Evolutionary conservation across 2,888 invertebrate genomes (phyloP).

Genomic region (Hypselothyrea guttata): DNA sequence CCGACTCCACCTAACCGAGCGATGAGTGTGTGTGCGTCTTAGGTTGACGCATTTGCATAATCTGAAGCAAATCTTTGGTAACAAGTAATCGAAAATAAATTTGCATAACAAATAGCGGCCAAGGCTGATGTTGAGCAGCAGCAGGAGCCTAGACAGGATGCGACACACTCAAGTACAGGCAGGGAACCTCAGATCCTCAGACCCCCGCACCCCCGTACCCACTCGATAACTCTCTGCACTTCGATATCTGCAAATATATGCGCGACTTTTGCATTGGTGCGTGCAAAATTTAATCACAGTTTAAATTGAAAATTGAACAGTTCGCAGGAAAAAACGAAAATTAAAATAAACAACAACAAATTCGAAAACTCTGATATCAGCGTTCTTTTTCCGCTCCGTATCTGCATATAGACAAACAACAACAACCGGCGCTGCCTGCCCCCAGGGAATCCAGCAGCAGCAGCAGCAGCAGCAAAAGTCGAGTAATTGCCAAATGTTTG

Average conservation of each 20-base stretch:
- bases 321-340: conserved; percentile 3
- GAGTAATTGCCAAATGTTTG: conserved; percentile 75
- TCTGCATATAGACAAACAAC: conserved; percentile 65
- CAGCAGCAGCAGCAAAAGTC: conserved; percentile 30
- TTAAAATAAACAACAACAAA: conserved; percentile 24
- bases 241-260: conserved; percentile 53
- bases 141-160: conserved; percentile 18
- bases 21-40: conserved; percentile 19
- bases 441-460: conserved; percentile 16
- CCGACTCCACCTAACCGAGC: not conserved
- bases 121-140: conserved; percentile 3
- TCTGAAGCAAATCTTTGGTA: conserved; percentile 76
- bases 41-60: conserved; percentile 68
- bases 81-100: conserved; percentile 79
- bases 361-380: conserved; percentile 4
- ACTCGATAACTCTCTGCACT: conserved; percentile 34
- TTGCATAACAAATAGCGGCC: conserved; percentile 73
- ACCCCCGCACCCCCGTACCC: not conserved
- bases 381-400: conserved; percentile 28
- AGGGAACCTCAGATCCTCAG: not conserved
- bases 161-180: conserved; percentile 16
- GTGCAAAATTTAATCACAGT: conserved; percentile 67
- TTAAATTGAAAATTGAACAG: conserved; percentile 74
- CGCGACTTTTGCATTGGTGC: conserved; percentile 51
- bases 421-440: conserved; percentile 37